These are phyloP conservation scores for Hephaestus fuliginosus DNA, from an alignment of 2,797 vertebrate genomes.

Conservation along the genomic window DNA sequence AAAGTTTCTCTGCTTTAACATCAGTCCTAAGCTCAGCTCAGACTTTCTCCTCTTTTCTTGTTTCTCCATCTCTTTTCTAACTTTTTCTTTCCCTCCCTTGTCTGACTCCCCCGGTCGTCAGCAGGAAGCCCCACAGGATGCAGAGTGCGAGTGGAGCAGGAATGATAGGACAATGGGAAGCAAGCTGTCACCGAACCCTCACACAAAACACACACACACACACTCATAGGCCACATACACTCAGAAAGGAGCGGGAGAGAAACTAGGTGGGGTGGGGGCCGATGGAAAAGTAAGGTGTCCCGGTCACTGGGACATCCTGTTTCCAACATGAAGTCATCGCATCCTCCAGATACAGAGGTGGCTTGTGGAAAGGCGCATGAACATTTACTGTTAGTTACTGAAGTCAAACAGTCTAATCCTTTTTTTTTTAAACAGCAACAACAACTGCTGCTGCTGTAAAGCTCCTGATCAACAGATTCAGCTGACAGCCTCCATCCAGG, in stretches of 20 bases:
- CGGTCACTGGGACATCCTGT: slow-evolving; percentile 82
- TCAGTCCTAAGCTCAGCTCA: slow-evolving; percentile 1
- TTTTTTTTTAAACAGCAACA: background rate
- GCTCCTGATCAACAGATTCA: background rate
- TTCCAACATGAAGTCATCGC: slow-evolving; percentile 83
- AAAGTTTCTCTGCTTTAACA: slow-evolving; percentile 44
- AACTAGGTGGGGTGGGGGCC: slow-evolving; percentile 7
- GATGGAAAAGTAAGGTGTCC: slow-evolving; percentile 83
- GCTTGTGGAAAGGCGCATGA: slow-evolving; percentile 26
- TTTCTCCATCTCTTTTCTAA: slow-evolving; percentile 39
- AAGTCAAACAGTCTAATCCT: background rate
- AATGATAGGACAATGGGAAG: slow-evolving; percentile 89
- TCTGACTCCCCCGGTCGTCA: slow-evolving; percentile 17
- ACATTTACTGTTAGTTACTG: background rate
- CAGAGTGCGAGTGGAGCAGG: slow-evolving; percentile 80
- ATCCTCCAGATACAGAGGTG: slow-evolving; percentile 69
- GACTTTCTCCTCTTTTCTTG: slow-evolving; percentile 26
- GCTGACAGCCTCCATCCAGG: background rate
- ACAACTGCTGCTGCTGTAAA: background rate
- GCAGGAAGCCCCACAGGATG: slow-evolving; percentile 88
- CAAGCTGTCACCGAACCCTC: slow-evolving; percentile 80
- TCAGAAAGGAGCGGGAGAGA: slow-evolving; percentile 39
- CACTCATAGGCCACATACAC: slow-evolving; percentile 39
- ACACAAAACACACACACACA: slow-evolving; percentile 41
- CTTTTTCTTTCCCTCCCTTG: slow-evolving; percentile 24